Conservation (phyloP, 1,140 invertebrate species). For the Kradibia gibbosae region DNA sequence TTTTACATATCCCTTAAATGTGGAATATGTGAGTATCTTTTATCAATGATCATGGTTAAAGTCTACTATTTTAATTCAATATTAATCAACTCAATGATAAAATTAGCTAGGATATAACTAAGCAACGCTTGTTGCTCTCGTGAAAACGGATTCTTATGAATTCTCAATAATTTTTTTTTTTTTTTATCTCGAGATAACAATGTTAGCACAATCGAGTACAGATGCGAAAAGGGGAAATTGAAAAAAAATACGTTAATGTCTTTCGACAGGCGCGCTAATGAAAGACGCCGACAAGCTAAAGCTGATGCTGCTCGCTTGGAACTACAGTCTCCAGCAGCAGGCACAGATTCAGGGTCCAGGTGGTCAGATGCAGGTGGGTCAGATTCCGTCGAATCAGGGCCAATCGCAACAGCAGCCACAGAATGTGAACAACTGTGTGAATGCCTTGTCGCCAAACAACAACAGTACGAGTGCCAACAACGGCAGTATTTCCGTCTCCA, state of each 20-base stretch:
- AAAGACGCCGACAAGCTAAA: conserved; percentile 89
- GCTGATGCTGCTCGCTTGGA: conserved; percentile 88
- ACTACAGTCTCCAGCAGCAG: conserved; percentile 81
- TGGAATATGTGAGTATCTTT: too few relatives aligned
- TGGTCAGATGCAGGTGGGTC: conserved; percentile 3
- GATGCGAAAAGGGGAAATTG: neutral
- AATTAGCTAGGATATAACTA: too few relatives aligned
- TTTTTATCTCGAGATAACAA: too few relatives aligned
- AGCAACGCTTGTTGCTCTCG: too few relatives aligned
- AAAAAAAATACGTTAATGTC: conserved; percentile 42
- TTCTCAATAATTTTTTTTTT: too few relatives aligned
- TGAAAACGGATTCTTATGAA: too few relatives aligned
- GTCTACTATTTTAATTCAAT: too few relatives aligned
- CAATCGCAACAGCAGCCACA: conserved; percentile 5
- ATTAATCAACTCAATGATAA: too few relatives aligned
- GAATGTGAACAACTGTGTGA: neutral
- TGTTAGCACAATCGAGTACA: too few relatives aligned
- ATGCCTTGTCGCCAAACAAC: conserved; percentile 11
- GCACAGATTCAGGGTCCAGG: conserved; percentile 72
- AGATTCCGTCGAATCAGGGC: neutral
- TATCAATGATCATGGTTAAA: too few relatives aligned
- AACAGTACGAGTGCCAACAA: conserved; percentile 7
- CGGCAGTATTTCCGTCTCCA: conserved; percentile 62
- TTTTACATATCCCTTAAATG: too few relatives aligned
- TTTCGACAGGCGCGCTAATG: conserved; percentile 76